phyloP scores from a whole-genome alignment of 2,113 vertebrate genomes.

The Urocynchramus pylzowi region DNA sequence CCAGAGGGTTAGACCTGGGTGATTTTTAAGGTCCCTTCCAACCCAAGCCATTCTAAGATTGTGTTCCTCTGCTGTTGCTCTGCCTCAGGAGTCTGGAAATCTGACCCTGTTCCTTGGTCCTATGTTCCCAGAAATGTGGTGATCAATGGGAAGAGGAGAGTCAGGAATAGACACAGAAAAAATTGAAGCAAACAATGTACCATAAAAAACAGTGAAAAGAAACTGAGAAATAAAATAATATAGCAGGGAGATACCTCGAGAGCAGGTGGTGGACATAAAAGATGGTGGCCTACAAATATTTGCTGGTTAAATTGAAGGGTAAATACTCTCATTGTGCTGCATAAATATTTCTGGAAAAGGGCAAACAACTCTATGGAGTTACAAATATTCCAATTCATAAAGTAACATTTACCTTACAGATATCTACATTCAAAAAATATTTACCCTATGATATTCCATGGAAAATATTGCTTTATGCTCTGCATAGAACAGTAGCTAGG shows the following conservation, averaged over 20 bases:
- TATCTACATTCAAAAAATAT: too few relatives aligned
- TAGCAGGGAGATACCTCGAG: not conserved
- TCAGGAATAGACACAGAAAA: not conserved
- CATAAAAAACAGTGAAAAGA: not conserved
- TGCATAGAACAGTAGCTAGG: not conserved
- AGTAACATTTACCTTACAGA: conserved; percentile 11
- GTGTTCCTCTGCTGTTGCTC: not conserved
- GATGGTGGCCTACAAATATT: conserved; percentile 28
- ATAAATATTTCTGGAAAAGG: conserved; percentile 2
- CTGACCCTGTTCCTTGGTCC: not conserved
- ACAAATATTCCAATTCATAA: conserved; percentile 1
- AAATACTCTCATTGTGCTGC: conserved; percentile 18
- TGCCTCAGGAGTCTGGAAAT: not conserved
- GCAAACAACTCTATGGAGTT: not conserved
- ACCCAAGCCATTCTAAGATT: not conserved
- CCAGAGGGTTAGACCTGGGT: not conserved
- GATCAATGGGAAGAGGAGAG: not conserved
- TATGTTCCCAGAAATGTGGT: not conserved
- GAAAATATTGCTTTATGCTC: not conserved
- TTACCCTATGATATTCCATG: not conserved
- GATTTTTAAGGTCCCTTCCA: not conserved
- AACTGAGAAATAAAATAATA: not conserved
- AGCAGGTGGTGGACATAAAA: not conserved
- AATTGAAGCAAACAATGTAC: not conserved
- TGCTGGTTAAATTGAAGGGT: conserved; percentile 35